Evolutionary conservation across 2,888 invertebrate species (phyloP).

Genomic region (Timandra comae): DNA sequence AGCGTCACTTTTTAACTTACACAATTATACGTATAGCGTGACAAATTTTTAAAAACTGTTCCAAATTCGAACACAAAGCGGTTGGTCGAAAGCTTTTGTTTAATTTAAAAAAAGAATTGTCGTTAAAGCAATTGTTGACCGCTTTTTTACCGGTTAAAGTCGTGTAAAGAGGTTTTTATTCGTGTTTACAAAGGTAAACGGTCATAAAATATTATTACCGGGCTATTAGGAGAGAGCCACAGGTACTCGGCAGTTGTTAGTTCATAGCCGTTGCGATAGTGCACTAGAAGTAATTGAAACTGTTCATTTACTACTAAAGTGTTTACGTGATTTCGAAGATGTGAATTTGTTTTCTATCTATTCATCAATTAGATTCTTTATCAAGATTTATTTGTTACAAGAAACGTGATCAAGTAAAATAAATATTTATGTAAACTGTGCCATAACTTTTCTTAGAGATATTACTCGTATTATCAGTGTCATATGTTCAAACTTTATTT

Average conservation of each 20-base stretch:
- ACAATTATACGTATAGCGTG: constrained; percentile 27
- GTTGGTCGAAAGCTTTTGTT: constrained; percentile 34
- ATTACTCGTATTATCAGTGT: too few species aligned
- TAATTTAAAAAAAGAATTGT: constrained; percentile 41
- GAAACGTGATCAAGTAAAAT: too few species aligned
- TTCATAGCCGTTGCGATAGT: constrained; percentile 51
- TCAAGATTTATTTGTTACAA: neutral
- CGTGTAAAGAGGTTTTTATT: constrained; percentile 56
- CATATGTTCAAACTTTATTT: too few species aligned
- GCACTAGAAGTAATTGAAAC: constrained; percentile 58
- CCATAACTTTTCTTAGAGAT: too few species aligned
- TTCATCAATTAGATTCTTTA: constrained; percentile 3
- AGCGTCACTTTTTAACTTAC: constrained; percentile 7
- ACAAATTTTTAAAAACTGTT: constrained; percentile 37
- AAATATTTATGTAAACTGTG: too few species aligned
- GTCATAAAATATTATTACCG: constrained; percentile 72
- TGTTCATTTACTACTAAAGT: constrained; percentile 55
- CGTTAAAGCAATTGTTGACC: constrained; percentile 56
- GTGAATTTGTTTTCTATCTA: constrained; percentile 34
- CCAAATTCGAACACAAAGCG: constrained; percentile 28
- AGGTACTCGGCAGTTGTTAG: constrained; percentile 60
- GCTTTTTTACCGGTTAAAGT: constrained; percentile 47
- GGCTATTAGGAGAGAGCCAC: constrained; percentile 62
- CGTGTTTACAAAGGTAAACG: constrained; percentile 68
- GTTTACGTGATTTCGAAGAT: constrained; percentile 36